Conservation (phyloP, 1,140 invertebrate genomes). For the Maconellicoccus hirsutus region DNA sequence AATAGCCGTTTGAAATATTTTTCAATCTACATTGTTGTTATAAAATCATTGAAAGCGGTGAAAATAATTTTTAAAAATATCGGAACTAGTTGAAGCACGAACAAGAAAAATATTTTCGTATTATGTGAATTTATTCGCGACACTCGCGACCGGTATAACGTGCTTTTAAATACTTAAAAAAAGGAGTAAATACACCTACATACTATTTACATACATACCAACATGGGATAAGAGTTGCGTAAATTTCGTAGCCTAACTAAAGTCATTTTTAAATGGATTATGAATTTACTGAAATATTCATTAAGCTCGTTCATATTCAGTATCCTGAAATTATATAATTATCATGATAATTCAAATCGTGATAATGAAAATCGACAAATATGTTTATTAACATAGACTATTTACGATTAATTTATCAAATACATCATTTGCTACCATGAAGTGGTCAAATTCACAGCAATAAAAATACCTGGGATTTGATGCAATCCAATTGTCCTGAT, state of each 20-base stretch:
- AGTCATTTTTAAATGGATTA: constrained; percentile 4
- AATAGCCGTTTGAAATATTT: too few species aligned
- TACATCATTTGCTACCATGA: too few species aligned
- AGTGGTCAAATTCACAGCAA: neutral
- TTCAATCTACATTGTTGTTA: too few species aligned
- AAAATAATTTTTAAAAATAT: too few species aligned
- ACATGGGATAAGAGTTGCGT: neutral
- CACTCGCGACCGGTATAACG: neutral
- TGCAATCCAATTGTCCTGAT: neutral
- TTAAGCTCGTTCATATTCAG: neutral
- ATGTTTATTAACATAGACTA: too few species aligned
- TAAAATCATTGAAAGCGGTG: too few species aligned
- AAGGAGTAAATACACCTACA: neutral
- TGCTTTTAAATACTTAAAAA: neutral
- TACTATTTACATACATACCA: neutral
- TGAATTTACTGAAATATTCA: constrained; percentile 10
- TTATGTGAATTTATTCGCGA: neutral
- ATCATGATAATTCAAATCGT: too few species aligned
- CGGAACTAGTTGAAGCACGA: neutral
- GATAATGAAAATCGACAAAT: too few species aligned
- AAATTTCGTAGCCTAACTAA: neutral
- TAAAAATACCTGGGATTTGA: neutral
- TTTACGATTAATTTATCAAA: too few species aligned
- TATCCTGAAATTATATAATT: neutral
- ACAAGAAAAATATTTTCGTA: neutral